Base-by-base conservation (phyloP, 2,888 invertebrate species). In the Cephus spinipes region DNA sequence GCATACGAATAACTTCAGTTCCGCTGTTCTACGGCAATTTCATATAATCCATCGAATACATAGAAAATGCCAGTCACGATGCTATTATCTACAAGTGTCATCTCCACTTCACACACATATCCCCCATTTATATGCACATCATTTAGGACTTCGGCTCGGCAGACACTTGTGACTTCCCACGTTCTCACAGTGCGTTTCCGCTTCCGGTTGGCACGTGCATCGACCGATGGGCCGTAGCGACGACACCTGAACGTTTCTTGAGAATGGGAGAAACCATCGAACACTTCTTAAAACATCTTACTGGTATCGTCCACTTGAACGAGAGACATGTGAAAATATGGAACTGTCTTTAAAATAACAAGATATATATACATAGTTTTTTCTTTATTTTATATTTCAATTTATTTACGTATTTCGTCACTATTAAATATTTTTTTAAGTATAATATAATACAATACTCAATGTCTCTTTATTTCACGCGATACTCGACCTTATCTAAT, bases 101-200 rank as follows among this genome's bases (percentile, higher is more conserved):
- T 85, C 85, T 82, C 80, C 75, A 82, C 83, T 81, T 86, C 79
- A 81, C 81, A 83, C 84, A 83, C 84, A 83, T 82, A 79, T 35
- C 12, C 83, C 83, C 83, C 87, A 88, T 89, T 87, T 86, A 86
- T 86, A 89, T 88, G 86, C 86, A 85, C 86, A 79, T 89, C 86
- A 87, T 88, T 55, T 88, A 86, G 84, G 84, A 83, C 81, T 82
- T 81, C 79, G 82, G 71, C 76, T 78, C 78, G 75, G 77, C 74
- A 80, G 81, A 83, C 87, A 86, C 84, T 88, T 84, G 85, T 83
- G 81, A 83, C 83, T 85, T 85, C 86, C 84, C 79, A 81, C 83
- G 83, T 89, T 89, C 89, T 86, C 89, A 88, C 87, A 86, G 80
- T 83, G 85, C 84, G 83, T 87, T 89, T 89, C 89, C 89, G 89